Evolutionary conservation across 2,888 invertebrate genomes (phyloP), one percentile per base, ranked within the genome.

Genomic region (Ornithoptera alexandrae): DNA sequence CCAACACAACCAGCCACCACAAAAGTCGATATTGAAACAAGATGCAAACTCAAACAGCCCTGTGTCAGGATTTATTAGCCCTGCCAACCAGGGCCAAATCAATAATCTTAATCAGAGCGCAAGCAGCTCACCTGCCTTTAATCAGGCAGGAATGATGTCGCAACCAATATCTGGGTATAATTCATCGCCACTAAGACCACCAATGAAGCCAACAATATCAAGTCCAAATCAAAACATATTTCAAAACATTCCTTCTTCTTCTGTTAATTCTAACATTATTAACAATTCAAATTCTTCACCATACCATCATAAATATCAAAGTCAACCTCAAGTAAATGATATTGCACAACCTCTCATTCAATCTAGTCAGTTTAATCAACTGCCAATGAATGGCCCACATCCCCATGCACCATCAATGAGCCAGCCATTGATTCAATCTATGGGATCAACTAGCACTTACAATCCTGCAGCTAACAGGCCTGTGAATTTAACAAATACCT

Each of bases 41-140:
- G 90, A 90, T 80, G 78, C 84, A 17, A 91, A 89, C 76, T 90
- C 90, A 4, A 90, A 88, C 72, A 90, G 86, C 71, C 88, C 89
- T 30, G 75, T 78, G 58, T 75, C 84, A 62, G 74, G 72, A 70
- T 72, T 75, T 65, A 84, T 83, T 65, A 84, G 83, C 68, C 79
- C 80, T 74, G 81, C 76, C 67, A 64, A 83, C 57, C 83, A 82
- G 58, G 63, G 62, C 36, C 85, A 85, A 78, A 74, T 84, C 66
- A 90, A 88, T 76, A 84, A 86, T 75, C 88, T 81, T 63, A 86
- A 78, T 74, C 88, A 89, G 74, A 92, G 90, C 82, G 85, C 83
- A 46, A 90, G 79, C 68, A 91, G 84, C 79, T 92, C 92, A 53
- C 92, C 92, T 71, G 89, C 90, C 59, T 92, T 92, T 73, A 92